Evolutionary conservation across 1,140 invertebrate species (phyloP), one percentile per base, ranked within the genome.

Genomic region (Drosophila parabipectinata): DNA sequence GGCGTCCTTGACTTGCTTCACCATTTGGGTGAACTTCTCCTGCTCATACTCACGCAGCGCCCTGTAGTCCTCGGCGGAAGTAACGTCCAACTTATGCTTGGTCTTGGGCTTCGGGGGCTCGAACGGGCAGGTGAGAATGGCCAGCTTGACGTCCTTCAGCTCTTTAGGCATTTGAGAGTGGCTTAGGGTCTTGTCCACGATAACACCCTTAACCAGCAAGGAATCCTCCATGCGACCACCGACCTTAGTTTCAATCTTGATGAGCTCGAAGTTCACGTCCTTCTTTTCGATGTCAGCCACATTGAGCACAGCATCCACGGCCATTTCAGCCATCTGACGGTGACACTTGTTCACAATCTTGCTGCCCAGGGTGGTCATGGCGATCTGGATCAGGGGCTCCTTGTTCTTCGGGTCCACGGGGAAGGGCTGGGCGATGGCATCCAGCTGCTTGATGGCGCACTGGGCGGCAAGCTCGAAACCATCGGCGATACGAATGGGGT

Each of bases 151-250:
- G 93, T 99, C 94, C 92, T 97, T 98, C 1, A 99, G 96, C 95
- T 98, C 98, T 94, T 99, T 99, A 1, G 99, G 99, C 99, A 99
- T 99, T 93, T 99, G 99, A 54, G 99, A 98, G 94, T 99, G 99
- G 80, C 97, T 98, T 94, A 99, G 98, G 68, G 99, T 98, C 93
- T 99, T 99, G 91, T 99, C 99, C 15, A 99, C 95, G 68, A 99
- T 96, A 4, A 99, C 99, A 60, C 99, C 99, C 77, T 96, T 97
- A 10, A 99, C 98, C 32, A 99, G 93, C 93, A 98, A 95, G 0
- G 98, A 98, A 92, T 99, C 99, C 93, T 99, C 99, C 91, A 99
- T 94, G 69, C 96, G 95, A 6, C 99, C 99, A 56, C 99, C 99
- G 24, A 99, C 98, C 94, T 99, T 99, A 1, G 98, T 98, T 92